Evolutionary conservation across 37 sponge, comb jelly and placozoan species (phyloP).

Genomic region (Mnemiopsis leidyi): DNA sequence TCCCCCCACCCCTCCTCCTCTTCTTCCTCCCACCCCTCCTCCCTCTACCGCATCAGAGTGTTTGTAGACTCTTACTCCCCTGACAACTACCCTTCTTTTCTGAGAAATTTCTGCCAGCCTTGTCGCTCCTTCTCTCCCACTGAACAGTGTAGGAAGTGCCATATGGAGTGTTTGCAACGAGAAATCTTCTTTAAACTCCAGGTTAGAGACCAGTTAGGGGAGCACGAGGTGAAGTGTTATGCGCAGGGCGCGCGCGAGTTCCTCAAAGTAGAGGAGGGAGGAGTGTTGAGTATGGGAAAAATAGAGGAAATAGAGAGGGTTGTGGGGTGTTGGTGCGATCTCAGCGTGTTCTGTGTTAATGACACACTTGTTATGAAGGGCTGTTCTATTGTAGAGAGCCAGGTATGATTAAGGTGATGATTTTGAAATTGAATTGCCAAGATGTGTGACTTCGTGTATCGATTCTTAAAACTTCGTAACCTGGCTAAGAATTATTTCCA

Average conservation of each 20-base stretch:
- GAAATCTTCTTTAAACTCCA: constrained; percentile 11
- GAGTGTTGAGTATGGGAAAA: too few relatives aligned
- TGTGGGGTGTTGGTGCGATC: neutral
- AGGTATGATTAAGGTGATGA: too few relatives aligned
- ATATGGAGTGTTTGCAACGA: neutral
- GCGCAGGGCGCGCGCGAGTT: neutral
- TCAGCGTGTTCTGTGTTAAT: neutral
- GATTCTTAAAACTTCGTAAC: too few relatives aligned
- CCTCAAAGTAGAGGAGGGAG: neutral
- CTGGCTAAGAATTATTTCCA: too few relatives aligned
- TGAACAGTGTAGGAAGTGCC: neutral
- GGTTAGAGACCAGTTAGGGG: neutral
- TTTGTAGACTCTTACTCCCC: constrained; percentile 16
- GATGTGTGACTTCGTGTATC: too few relatives aligned
- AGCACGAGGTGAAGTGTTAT: neutral
- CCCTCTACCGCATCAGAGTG: constrained; percentile 5
- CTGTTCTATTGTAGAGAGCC: neutral
- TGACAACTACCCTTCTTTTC: constrained; percentile 20
- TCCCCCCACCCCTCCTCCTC: neutral
- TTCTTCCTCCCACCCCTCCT: neutral
- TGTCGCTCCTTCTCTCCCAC: neutral
- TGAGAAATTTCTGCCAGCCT: neutral
- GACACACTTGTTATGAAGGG: neutral
- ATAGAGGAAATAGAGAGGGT: neutral
- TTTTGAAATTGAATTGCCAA: too few relatives aligned